Conservation (phyloP, 2,888 invertebrate genomes). For the Helobdella robusta region DNA sequence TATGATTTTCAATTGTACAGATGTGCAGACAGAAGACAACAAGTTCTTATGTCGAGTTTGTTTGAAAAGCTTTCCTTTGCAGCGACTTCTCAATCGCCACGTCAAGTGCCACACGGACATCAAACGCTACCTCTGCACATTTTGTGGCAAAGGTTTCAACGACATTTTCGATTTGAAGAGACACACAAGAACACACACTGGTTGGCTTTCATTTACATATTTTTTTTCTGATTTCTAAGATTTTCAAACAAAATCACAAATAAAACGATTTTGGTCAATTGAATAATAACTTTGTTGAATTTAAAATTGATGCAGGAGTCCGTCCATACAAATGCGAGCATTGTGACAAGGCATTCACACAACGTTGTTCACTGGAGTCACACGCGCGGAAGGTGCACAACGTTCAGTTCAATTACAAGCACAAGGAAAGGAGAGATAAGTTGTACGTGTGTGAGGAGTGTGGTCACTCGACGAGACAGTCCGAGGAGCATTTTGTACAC, state of each 20-base stretch:
- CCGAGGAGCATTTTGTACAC: constrained; percentile 88
- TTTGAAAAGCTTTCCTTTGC: constrained; percentile 84
- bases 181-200: constrained; percentile 97
- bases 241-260: too few relatives aligned
- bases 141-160: constrained; percentile 99
- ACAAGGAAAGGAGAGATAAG: constrained; percentile 75
- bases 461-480: constrained; percentile 91
- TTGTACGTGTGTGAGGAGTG: constrained; percentile 99
- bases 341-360: constrained; percentile 97
- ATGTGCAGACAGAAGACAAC: constrained; percentile 12
- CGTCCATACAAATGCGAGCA: constrained; percentile 95
- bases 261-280: too few relatives aligned
- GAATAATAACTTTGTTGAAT: constrained; percentile 7
- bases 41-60: constrained; percentile 77
- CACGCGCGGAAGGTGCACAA: constrained; percentile 96
- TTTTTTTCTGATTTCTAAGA: neutral
- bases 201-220: constrained; percentile 42
- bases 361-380: constrained; percentile 96
- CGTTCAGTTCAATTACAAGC: constrained; percentile 87
- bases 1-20: too few relatives aligned
- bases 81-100: constrained; percentile 90
- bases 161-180: constrained; percentile 98
- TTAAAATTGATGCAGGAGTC: constrained; percentile 58
- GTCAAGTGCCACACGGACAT: constrained; percentile 99
- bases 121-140: constrained; percentile 94